Evolutionary conservation across 2,113 vertebrate genomes (phyloP).

Genomic region (Sorex araneus): DNA sequence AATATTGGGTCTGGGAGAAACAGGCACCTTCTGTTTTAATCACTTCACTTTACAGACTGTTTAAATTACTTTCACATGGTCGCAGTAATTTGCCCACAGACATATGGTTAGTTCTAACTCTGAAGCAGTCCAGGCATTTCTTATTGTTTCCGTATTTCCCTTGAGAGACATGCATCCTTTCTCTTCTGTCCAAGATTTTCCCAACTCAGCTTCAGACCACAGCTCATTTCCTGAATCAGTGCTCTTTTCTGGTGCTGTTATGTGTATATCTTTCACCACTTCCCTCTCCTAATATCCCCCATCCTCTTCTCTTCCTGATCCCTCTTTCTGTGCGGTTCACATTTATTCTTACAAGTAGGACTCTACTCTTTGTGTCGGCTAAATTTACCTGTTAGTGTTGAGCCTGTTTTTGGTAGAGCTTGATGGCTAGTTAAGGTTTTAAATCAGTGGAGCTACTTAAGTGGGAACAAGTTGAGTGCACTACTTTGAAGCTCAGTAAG

Average conservation of each 20-base stretch:
- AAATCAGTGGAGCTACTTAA: background rate
- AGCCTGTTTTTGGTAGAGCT: background rate
- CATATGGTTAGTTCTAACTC: constrained; percentile 34
- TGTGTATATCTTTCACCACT: rapidly evolving
- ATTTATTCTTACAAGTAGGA: background rate
- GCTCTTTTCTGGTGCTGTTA: background rate
- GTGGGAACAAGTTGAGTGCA: background rate
- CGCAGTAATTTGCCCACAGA: constrained; percentile 18
- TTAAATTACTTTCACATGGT: constrained; percentile 52
- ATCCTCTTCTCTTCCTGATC: background rate
- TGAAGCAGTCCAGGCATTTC: constrained; percentile 5
- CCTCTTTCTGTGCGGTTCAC: background rate
- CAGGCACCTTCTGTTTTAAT: constrained; percentile 52
- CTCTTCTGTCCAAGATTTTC: constrained; percentile 3
- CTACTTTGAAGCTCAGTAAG: background rate
- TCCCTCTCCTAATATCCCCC: too few species aligned
- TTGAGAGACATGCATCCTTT: constrained; percentile 53
- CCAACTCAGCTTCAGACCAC: background rate
- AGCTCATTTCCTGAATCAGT: background rate
- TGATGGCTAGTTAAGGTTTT: background rate
- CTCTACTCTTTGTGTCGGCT: background rate
- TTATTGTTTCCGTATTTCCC: constrained; percentile 48
- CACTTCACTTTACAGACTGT: constrained; percentile 18
- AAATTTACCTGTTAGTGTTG: background rate
- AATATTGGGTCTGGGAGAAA: constrained; percentile 50